Evolutionary conservation across 1,140 invertebrate species (phyloP).

Genomic region (Galendromus occidentalis): DNA sequence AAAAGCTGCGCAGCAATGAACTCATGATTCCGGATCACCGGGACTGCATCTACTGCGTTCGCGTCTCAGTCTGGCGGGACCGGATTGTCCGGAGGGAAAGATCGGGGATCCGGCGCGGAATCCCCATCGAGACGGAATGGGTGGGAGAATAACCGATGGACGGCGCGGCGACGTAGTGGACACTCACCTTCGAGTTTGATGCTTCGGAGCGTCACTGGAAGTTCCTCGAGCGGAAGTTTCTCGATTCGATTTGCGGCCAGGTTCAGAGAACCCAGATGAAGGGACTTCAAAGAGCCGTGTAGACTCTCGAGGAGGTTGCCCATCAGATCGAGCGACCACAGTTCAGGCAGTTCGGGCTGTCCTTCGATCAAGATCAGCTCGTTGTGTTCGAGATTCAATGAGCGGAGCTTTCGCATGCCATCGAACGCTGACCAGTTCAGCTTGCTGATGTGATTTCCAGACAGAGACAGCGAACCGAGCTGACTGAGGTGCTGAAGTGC

Average conservation of each 20-base stretch:
- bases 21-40: too few species aligned
- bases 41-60: too few species aligned
- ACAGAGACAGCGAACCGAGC: not conserved
- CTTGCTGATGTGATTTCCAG: conserved; percentile 4
- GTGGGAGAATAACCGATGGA: too few species aligned
- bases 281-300: not conserved
- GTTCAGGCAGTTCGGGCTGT: not conserved
- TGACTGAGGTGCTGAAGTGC: not conserved
- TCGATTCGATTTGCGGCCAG: not conserved
- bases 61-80: too few species aligned
- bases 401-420: not conserved
- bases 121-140: too few species aligned
- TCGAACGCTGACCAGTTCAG: not conserved
- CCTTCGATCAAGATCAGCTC: conserved; percentile 4
- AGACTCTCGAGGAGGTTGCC: not conserved
- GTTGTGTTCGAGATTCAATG: not conserved
- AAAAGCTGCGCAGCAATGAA: too few species aligned
- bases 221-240: not conserved
- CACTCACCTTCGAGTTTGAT: not conserved
- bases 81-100: too few species aligned
- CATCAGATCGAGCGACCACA: not conserved
- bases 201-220: not conserved
- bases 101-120: too few species aligned
- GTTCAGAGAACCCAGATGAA: not conserved
- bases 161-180: too few species aligned